A percentile compares a stretch with the other conserved stretches of the same genome.
Evolutionary conservation across 2,888 invertebrate species (phyloP).

Genomic region (Sphaerophoria rueppellii): DNA sequence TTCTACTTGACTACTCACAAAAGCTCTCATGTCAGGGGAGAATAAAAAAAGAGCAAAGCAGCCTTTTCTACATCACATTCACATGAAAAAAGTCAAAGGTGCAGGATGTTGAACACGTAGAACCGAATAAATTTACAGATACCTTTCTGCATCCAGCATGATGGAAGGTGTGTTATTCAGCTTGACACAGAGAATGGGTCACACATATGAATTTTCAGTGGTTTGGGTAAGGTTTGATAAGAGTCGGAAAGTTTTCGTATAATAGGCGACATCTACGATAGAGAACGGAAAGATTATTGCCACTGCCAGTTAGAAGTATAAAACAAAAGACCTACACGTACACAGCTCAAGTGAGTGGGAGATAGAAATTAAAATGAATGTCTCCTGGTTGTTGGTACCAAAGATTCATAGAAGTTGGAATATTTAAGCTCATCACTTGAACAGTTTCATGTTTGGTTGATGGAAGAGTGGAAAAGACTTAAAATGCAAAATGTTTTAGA

Average conservation of each 20-base stretch:
- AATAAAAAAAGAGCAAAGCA: not conserved
- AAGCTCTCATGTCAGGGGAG: conserved; percentile 1
- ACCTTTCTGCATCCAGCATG: not conserved
- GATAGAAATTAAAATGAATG: conserved; percentile 26
- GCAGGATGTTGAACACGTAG: not conserved
- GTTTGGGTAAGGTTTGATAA: conserved; percentile 11
- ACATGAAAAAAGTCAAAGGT: conserved; percentile 19
- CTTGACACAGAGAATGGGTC: conserved; percentile 1
- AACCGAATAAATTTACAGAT: not conserved
- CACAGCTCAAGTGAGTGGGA: not conserved
- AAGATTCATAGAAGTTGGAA: no score
- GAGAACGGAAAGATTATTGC: conserved; percentile 22
- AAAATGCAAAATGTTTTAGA: no score
- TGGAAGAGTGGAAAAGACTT: not conserved
- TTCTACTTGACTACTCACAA: not conserved
- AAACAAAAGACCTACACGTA: conserved; percentile 12
- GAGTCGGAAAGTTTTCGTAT: conserved; percentile 20
- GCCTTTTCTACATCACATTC: not conserved
- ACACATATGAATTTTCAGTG: not conserved
- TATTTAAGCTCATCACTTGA: no score
- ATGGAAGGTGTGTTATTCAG: not conserved
- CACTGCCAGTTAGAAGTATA: not conserved
- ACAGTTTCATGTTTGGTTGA: no score
- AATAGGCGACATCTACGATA: not conserved
- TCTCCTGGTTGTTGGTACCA: not conserved